Evolutionary conservation across 2,113 vertebrate genomes (phyloP).

Genomic region (Otus sunia): DNA sequence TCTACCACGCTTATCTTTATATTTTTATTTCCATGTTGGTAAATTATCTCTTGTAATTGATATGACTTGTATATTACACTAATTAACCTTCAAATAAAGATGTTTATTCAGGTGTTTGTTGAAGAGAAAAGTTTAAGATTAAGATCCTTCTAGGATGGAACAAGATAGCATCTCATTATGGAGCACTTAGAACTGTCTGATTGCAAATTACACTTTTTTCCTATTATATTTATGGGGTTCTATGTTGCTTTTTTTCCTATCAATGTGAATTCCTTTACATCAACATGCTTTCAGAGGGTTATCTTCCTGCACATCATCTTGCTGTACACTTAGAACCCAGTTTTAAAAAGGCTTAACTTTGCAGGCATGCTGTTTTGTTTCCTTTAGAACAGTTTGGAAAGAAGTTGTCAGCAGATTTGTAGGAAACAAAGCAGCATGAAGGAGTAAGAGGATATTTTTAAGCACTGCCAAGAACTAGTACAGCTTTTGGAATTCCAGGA

Average conservation of each 20-base stretch:
- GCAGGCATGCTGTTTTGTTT: slow-evolving; percentile 31
- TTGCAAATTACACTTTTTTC: not conserved
- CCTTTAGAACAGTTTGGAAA: slow-evolving; percentile 54
- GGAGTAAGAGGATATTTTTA: not conserved
- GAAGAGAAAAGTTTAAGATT: not conserved
- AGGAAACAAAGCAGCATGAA: slow-evolving; percentile 43
- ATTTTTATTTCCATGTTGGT: not conserved
- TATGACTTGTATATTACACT: not conserved
- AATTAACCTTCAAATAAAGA: not conserved
- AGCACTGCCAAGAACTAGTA: slow-evolving; percentile 42
- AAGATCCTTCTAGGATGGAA: not conserved
- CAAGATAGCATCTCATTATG: accelerated
- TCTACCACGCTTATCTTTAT: not conserved
- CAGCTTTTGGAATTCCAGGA: slow-evolving; percentile 36
- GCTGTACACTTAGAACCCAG: not conserved
- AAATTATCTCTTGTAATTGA: not conserved
- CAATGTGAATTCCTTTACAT: not conserved
- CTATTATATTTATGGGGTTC: not conserved
- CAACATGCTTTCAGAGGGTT: not conserved
- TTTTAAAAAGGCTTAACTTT: slow-evolving; percentile 14
- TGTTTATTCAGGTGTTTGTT: not conserved
- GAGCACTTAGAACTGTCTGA: not conserved
- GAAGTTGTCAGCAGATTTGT: slow-evolving; percentile 48
- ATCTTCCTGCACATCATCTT: not conserved
- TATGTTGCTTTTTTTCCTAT: not conserved